Conservation (phyloP, 2,113 vertebrate species). For the Ctenomys sociabilis region DNA sequence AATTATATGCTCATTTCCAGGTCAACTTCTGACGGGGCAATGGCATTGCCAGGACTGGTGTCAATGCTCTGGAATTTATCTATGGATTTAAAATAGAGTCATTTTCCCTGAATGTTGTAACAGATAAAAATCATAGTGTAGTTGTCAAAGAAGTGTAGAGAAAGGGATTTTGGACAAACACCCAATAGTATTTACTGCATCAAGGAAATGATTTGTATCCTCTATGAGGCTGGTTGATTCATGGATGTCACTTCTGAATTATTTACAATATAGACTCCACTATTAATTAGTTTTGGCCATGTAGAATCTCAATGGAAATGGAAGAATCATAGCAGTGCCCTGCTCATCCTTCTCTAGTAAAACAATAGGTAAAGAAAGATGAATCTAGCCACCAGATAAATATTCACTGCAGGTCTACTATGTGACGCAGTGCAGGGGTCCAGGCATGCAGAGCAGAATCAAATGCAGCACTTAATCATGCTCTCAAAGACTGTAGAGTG, state of each 20-base stretch:
- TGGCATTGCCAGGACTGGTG: background rate
- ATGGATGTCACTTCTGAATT: conserved; percentile 2
- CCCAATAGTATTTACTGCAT: background rate
- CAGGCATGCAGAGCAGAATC: background rate
- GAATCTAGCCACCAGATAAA: background rate
- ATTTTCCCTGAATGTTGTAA: background rate
- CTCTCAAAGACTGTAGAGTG: background rate
- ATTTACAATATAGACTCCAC: background rate
- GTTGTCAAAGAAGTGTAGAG: conserved; percentile 10
- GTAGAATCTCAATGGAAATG: background rate
- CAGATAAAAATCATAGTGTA: background rate
- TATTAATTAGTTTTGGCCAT: background rate
- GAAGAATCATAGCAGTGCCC: background rate
- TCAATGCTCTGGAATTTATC: background rate
- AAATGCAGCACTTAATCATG: background rate
- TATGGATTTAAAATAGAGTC: background rate
- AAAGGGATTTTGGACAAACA: background rate
- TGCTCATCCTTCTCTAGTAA: background rate
- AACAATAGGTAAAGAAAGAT: background rate
- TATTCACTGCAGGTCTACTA: background rate
- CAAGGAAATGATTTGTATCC: background rate
- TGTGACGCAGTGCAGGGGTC: background rate
- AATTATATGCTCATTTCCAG: background rate
- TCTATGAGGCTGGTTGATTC: background rate
- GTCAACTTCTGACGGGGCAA: background rate